phyloP scores from a whole-genome alignment of 2,797 vertebrate genomes.

The Lateolabrax maculatus region DNA sequence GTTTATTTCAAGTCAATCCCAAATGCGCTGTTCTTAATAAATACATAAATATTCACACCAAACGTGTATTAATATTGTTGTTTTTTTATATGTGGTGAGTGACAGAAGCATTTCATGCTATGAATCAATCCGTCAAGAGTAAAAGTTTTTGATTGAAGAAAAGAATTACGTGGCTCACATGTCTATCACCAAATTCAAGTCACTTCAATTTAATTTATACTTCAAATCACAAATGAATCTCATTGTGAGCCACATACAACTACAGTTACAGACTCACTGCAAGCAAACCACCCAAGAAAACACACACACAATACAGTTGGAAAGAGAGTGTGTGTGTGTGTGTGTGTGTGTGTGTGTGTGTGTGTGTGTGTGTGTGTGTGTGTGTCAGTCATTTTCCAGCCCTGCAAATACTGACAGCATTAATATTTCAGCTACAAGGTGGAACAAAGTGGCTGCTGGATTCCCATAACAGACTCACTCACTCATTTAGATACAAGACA shows the following conservation, averaged over 20 bases:
- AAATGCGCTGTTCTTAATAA: neutral
- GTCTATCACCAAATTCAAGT: constrained; percentile 21
- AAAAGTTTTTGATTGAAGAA: constrained; percentile 20
- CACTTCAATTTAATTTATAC: constrained; percentile 16
- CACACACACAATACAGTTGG: neutral
- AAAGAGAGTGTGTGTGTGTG: neutral
- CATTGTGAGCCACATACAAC: neutral
- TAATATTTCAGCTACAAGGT: constrained; percentile 77
- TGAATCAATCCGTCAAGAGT: constrained; percentile 9
- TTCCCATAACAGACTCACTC: constrained; percentile 68
- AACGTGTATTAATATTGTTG: neutral
- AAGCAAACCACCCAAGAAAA: neutral
- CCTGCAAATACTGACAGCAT: constrained; percentile 64
- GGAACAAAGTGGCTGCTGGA: constrained; percentile 71
- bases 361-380: neutral
- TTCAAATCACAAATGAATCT: neutral
- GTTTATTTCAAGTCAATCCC: neutral
- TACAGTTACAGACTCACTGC: neutral
- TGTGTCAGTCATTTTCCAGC: constrained; percentile 21
- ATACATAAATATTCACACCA: neutral
- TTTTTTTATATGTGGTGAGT: neutral
- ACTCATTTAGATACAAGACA: constrained; percentile 69
- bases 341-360: constrained; percentile 6
- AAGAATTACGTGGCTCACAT: neutral
- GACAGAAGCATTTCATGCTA: neutral